Base-by-base conservation (phyloP, 2,113 vertebrate genomes). In the Corythoichthys intestinalis region DNA sequence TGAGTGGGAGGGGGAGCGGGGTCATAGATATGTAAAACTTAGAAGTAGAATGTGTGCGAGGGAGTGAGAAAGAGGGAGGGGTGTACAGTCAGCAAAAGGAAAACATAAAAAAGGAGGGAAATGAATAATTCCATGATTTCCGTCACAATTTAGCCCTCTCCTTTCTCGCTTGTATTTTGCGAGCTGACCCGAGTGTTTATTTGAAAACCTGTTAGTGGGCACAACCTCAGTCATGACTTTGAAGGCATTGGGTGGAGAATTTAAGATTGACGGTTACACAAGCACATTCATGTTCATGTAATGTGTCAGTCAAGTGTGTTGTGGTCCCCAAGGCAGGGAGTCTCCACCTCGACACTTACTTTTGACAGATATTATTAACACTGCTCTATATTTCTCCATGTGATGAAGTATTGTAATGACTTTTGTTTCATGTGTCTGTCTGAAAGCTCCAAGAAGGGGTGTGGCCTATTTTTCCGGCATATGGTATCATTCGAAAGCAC, bases 61-160 rank as follows among this genome's bases (percentile, higher is more conserved):
- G 82, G 80, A 88, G 79, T 84, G 83, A 79, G 77, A 74, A 82
- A 70, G 73, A 82, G 82, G 82, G 84, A 85, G 80, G 84, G 76
- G 87, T 81, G 72, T 85, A 83, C 66, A 83, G 84, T 87, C 77
- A 89, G 83, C 81, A 79, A 74, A 82, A 84, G 79, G 80, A 83
- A 90, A 88, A 90, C 85, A 87, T 87, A 88, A 89, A 91, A 89
- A 88, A 80, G 85, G 84, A 89, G 85, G 88, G 89, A 90, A 91
- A 88, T 89, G 71, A 90, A 89, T 90, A 86, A 88, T 90, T 90
- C 87, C 87, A 88, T 76, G 71, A 80, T 88, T 89, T 91, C 84
- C 79, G 83, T 88, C 87, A 88, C 66, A 14, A 83, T 86, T 78
- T 14, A 73, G 64, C 39, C 17, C 39, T 3, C 81, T 71, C 67